phyloP scores from a whole-genome alignment of 2,113 vertebrate species.

The Bubo scandiacus region DNA sequence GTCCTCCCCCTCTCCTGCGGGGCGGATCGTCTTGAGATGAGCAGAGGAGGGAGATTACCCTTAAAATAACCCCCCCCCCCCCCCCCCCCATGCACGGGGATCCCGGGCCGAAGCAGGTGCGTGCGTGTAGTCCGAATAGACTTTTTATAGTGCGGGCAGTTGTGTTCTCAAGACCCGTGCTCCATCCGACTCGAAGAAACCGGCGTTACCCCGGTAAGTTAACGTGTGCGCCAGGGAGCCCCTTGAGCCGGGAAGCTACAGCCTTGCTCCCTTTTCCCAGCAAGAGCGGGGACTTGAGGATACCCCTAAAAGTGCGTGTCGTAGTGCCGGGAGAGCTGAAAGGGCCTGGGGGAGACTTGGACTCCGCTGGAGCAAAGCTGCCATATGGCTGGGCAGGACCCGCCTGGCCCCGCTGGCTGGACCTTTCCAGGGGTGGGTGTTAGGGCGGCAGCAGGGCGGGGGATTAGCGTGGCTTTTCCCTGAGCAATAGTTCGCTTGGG shows the following conservation, averaged over 20 bases:
- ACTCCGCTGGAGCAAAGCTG: neutral
- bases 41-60: neutral
- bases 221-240: neutral
- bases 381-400: slow-evolving; percentile 27
- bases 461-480: neutral
- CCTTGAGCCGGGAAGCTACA: neutral
- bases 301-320: neutral
- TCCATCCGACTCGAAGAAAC: neutral
- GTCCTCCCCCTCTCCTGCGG: neutral
- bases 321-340: neutral
- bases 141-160: neutral
- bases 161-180: neutral
- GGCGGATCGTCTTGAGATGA: neutral
- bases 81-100: neutral
- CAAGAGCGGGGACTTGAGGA: neutral
- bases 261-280: neutral
- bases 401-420: neutral
- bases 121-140: neutral
- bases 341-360: neutral
- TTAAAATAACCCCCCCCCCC: neutral
- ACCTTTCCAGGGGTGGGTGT: neutral
- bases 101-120: slow-evolving; percentile 37
- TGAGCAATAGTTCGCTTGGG: neutral
- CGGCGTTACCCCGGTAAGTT: neutral
- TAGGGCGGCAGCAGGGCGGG: neutral